phyloP scores from a whole-genome alignment of 2,888 invertebrate genomes.

The Himalopsyche kuldschensis region DNA sequence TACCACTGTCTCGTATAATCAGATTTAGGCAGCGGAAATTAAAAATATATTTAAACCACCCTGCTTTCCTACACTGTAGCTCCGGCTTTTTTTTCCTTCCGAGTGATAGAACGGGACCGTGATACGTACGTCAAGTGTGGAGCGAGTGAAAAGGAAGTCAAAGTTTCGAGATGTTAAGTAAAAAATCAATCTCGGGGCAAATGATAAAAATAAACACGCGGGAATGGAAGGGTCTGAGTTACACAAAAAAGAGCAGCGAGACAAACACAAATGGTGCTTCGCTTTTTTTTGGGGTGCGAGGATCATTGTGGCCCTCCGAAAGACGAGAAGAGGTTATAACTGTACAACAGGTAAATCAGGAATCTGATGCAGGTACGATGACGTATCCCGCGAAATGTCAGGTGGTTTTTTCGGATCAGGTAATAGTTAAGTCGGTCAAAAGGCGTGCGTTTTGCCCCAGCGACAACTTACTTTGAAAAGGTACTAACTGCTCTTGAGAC shows the following conservation, averaged over 20 bases:
- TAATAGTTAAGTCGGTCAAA: background rate
- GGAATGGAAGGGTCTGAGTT: conserved; percentile 4
- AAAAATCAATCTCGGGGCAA: conserved; percentile 35
- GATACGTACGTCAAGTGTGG: conserved; percentile 2
- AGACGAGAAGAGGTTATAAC: background rate
- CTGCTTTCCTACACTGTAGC: background rate
- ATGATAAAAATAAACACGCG: conserved; percentile 33
- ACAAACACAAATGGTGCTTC: conserved; percentile 15
- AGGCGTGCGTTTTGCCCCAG: background rate
- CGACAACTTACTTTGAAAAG: no score
- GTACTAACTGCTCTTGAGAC: no score
- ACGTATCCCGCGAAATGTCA: background rate
- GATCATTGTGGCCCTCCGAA: background rate
- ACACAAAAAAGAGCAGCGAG: conserved; percentile 11
- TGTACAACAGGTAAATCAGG: background rate
- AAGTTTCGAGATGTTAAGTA: conserved; percentile 20
- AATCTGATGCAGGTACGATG: background rate
- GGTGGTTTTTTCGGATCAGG: background rate
- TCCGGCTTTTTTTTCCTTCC: conserved; percentile 12
- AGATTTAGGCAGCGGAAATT: no score
- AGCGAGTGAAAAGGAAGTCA: conserved; percentile 10
- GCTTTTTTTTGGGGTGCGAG: background rate
- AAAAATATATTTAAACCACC: background rate
- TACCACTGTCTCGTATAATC: no score
- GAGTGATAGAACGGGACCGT: conserved; percentile 25